These are phyloP conservation scores for Diloba caeruleocephala DNA, from an alignment of 2,888 invertebrate species.

Conservation along the genomic window DNA sequence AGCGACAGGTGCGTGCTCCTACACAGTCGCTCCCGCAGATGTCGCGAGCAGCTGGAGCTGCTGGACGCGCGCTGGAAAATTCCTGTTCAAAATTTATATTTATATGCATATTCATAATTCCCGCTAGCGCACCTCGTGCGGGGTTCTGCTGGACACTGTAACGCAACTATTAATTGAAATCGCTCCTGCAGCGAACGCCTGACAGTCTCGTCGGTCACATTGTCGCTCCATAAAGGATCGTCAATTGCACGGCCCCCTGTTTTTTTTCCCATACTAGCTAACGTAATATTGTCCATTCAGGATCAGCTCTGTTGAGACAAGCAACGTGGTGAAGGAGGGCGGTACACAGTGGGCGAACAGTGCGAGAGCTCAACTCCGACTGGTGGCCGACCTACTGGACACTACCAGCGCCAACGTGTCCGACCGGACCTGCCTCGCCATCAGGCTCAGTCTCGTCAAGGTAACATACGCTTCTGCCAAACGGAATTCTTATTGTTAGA, in stretches of 20 bases:
- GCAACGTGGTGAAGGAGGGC: slow-evolving; percentile 49
- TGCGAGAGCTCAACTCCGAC: slow-evolving; percentile 75
- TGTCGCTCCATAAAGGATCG: too few relatives aligned
- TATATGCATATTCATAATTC: too few relatives aligned
- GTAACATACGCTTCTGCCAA: slow-evolving; percentile 71
- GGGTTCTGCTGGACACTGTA: too few relatives aligned
- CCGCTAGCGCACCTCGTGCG: too few relatives aligned
- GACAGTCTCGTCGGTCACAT: too few relatives aligned
- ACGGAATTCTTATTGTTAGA: too few relatives aligned
- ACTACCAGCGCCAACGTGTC: slow-evolving; percentile 90
- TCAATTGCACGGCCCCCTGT: too few relatives aligned
- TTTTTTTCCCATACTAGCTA: background rate
- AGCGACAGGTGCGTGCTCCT: background rate
- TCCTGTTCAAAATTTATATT: too few relatives aligned
- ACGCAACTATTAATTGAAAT: too few relatives aligned
- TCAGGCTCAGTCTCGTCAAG: slow-evolving; percentile 91
- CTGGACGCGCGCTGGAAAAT: too few relatives aligned
- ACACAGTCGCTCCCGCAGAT: background rate
- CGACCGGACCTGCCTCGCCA: slow-evolving; percentile 90
- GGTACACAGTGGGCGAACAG: slow-evolving; percentile 31
- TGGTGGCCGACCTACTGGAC: slow-evolving; percentile 84
- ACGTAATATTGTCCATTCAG: background rate
- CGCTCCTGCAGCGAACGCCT: too few relatives aligned
- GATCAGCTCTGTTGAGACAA: slow-evolving; percentile 8
- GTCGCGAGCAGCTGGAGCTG: too few relatives aligned